phyloP scores from a whole-genome alignment of 2,888 invertebrate genomes.

The Mamestra brassicae region DNA sequence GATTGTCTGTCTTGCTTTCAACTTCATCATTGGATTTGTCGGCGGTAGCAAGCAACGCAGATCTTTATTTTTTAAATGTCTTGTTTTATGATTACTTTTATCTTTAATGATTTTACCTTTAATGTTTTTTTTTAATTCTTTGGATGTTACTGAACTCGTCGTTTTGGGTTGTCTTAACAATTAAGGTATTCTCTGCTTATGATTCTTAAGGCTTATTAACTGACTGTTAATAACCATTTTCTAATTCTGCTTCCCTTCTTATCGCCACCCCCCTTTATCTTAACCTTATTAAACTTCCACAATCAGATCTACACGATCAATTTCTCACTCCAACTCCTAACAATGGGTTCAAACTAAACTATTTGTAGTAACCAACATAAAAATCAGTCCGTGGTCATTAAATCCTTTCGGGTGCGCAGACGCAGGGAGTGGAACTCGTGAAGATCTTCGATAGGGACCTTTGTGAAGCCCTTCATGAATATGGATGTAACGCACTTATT shows the following conservation, averaged over 20 bases:
- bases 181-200: neutral
- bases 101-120: too few relatives aligned
- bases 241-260: neutral
- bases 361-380: constrained; percentile 54
- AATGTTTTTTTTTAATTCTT: too few relatives aligned
- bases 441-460: constrained; percentile 71
- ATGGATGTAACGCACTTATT: constrained; percentile 60
- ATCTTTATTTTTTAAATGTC: neutral
- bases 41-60: neutral
- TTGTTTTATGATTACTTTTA: too few relatives aligned
- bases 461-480: constrained; percentile 64
- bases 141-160: neutral
- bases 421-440: constrained; percentile 68
- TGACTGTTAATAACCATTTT: neutral
- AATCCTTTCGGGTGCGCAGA: constrained; percentile 66
- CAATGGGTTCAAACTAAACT: constrained; percentile 44
- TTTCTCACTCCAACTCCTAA: constrained; percentile 46
- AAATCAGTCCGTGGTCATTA: constrained; percentile 67
- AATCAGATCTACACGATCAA: constrained; percentile 39
- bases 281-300: constrained; percentile 1
- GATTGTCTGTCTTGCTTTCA: neutral
- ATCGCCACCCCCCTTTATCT: neutral
- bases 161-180: neutral
- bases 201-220: neutral
- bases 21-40: neutral